Evolutionary conservation across 1,140 invertebrate genomes (phyloP).

Genomic region (Bombus huntii): DNA sequence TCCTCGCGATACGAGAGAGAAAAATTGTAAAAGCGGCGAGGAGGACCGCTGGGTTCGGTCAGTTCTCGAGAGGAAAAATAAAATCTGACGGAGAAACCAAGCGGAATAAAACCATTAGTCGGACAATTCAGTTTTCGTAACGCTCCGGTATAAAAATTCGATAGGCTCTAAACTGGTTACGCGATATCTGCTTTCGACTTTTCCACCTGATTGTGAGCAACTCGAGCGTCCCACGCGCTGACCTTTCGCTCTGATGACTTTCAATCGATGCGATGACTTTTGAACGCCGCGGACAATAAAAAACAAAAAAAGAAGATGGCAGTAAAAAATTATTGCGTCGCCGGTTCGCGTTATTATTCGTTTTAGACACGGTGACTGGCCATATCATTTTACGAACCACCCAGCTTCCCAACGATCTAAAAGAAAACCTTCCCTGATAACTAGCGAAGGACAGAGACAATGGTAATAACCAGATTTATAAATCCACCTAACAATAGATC

Average conservation of each 20-base stretch:
- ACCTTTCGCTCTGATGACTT: slow-evolving; percentile 26
- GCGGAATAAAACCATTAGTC: slow-evolving; percentile 28
- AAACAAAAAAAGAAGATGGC: neutral
- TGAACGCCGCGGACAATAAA: neutral
- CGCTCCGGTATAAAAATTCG: slow-evolving; percentile 2
- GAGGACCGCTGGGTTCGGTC: too few relatives aligned
- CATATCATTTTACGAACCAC: neutral
- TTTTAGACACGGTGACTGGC: neutral
- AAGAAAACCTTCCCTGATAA: neutral
- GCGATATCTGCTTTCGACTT: slow-evolving; percentile 15
- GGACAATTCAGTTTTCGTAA: slow-evolving; percentile 16
- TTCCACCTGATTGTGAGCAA: neutral
- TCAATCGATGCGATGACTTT: slow-evolving; percentile 18
- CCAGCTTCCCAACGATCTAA: neutral
- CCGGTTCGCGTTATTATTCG: neutral
- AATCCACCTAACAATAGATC: slow-evolving; percentile 25
- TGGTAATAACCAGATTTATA: slow-evolving; percentile 3
- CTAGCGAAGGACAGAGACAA: slow-evolving; percentile 1
- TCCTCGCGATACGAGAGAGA: neutral
- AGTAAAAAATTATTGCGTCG: neutral
- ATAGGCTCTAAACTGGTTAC: slow-evolving; percentile 9
- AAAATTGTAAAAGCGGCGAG: neutral
- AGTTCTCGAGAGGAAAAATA: neutral
- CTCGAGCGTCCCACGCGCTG: slow-evolving; percentile 9
- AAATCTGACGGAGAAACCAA: neutral